Conservation (phyloP, 1,140 invertebrate species). For the Semibalanus balanoides region DNA sequence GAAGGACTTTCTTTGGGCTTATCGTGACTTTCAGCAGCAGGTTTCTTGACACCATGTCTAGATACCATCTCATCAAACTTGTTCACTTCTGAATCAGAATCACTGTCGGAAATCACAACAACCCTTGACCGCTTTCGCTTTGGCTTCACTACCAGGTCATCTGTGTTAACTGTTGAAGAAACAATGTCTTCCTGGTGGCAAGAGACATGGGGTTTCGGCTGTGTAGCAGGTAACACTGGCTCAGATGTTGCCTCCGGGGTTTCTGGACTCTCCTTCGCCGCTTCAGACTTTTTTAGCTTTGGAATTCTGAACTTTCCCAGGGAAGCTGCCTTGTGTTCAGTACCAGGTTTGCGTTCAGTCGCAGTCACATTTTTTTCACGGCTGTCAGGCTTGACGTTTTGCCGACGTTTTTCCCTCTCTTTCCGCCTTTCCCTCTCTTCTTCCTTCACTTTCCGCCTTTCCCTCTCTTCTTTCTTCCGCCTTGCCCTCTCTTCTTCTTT, state of each 20-base stretch:
- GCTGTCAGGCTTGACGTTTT: background rate
- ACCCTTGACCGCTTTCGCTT: background rate
- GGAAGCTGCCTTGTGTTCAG: background rate
- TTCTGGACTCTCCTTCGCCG: background rate
- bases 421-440: background rate
- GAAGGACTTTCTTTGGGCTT: no score
- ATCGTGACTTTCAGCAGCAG: no score
- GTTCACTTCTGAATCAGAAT: background rate
- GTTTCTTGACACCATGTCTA: no score
- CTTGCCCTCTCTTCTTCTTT: background rate
- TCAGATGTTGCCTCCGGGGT: background rate
- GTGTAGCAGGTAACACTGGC: background rate
- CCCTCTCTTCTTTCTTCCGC: background rate
- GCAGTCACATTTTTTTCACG: background rate
- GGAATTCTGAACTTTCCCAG: background rate
- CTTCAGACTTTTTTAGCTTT: background rate
- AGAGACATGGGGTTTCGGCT: background rate
- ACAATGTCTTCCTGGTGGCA: background rate
- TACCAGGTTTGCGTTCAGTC: background rate
- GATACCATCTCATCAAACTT: background rate
- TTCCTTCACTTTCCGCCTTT: no score
- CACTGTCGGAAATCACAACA: background rate
- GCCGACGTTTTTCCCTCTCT: background rate
- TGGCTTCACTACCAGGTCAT: background rate
- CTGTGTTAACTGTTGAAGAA: background rate